Evolutionary conservation across 2,113 vertebrate genomes (phyloP).

Genomic region (Delphinus delphis): DNA sequence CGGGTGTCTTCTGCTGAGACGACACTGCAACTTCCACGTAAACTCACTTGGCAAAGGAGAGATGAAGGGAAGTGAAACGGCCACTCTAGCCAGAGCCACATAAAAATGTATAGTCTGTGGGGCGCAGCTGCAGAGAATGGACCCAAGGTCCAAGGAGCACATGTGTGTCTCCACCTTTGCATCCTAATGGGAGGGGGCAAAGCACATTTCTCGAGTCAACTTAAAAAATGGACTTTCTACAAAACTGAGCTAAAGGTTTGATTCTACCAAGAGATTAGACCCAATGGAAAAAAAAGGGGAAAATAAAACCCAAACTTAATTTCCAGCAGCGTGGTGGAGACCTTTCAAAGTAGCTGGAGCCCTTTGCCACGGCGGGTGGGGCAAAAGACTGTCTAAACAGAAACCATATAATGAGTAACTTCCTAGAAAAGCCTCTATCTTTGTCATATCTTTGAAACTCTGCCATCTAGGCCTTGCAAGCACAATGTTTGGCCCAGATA

Average conservation of each 20-base stretch:
- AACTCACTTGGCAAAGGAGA: neutral
- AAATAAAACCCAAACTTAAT: slow-evolving; percentile 8
- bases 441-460: slow-evolving; percentile 30
- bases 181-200: rapidly evolving
- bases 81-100: neutral
- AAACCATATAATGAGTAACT: neutral
- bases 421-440: slow-evolving; percentile 63
- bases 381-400: neutral
- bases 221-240: neutral
- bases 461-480: neutral
- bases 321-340: slow-evolving; percentile 8
- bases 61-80: slow-evolving; percentile 24
- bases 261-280: neutral
- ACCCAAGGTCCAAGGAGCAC: neutral
- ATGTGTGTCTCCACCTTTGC: neutral
- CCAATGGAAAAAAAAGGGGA: neutral
- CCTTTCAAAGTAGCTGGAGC: neutral
- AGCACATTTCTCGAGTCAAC: neutral
- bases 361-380: neutral
- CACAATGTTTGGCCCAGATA: neutral
- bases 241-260: neutral
- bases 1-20: neutral
- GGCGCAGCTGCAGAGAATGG: neutral
- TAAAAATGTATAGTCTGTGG: neutral
- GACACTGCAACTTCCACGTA: neutral